Conservation (phyloP, 2,797 vertebrate genomes). For the Galagoides demidoff region DNA sequence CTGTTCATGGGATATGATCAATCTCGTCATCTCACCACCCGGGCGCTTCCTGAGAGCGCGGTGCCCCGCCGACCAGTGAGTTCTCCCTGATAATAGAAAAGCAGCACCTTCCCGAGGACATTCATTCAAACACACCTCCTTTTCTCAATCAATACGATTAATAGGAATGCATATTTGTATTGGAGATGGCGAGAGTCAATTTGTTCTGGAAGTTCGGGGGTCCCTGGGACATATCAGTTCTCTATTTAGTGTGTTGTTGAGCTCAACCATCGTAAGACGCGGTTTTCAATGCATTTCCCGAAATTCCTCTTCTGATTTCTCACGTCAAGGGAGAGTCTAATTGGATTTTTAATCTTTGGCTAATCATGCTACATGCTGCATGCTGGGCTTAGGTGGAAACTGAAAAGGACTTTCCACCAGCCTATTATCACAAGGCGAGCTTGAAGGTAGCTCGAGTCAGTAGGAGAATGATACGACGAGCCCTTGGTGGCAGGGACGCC, state of each 20-base stretch:
- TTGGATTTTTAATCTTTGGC: constrained; percentile 94
- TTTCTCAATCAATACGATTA: constrained; percentile 51
- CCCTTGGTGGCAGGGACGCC: constrained; percentile 92
- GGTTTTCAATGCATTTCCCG: constrained; percentile 89
- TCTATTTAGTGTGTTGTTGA: constrained; percentile 84
- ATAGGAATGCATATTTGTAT: constrained; percentile 49
- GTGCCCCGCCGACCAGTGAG: neutral
- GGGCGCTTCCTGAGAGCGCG: neutral
- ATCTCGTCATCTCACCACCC: neutral
- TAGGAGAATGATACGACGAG: constrained; percentile 91
- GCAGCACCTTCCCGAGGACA: neutral
- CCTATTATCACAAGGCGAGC: constrained; percentile 89
- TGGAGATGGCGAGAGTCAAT: constrained; percentile 58
- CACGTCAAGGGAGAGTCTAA: constrained; percentile 89
- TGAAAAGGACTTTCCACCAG: constrained; percentile 93
- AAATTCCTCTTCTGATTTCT: constrained; percentile 89
- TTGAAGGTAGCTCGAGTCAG: constrained; percentile 95
- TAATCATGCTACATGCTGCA: constrained; percentile 90
- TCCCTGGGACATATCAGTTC: constrained; percentile 77
- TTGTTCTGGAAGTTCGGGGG: constrained; percentile 52
- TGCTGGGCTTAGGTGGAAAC: constrained; percentile 91
- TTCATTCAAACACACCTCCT: neutral
- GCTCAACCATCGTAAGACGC: constrained; percentile 86
- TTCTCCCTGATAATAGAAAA: neutral
- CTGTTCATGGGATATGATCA: neutral